phyloP scores from a whole-genome alignment of 2,113 vertebrate genomes.

The Leucopsar rothschildi region DNA sequence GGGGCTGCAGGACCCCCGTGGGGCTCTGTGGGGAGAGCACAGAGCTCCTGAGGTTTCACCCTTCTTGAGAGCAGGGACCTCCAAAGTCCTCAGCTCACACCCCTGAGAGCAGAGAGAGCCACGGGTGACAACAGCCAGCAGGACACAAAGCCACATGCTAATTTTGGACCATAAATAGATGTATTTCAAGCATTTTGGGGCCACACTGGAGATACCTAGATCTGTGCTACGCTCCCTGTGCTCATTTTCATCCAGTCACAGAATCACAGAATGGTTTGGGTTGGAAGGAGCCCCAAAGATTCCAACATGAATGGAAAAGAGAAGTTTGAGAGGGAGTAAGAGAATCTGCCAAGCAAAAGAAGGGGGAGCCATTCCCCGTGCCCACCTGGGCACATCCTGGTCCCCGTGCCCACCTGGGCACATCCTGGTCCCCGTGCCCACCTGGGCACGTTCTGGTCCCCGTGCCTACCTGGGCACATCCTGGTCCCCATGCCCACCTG shows the following conservation, averaged over 20 bases:
- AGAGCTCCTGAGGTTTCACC: not conserved
- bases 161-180: not conserved
- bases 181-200: not conserved
- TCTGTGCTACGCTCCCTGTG: fast-evolving
- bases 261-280: not conserved
- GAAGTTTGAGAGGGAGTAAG: not conserved
- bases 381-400: slow-evolving; percentile 36
- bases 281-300: not conserved
- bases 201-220: not conserved
- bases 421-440: too few species aligned
- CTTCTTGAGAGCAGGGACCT: not conserved
- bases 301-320: not conserved
- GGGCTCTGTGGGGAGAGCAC: not conserved
- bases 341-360: not conserved
- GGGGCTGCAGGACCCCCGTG: not conserved
- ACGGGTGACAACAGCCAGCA: not conserved
- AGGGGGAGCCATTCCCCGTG: not conserved
- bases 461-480: slow-evolving; percentile 59
- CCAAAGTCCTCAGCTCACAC: not conserved
- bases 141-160: not conserved
- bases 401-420: not conserved
- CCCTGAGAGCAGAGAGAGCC: too few species aligned
- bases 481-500: too few species aligned
- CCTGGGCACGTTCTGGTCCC: not conserved
- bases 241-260: not conserved